Evolutionary conservation across 1,140 invertebrate genomes (phyloP), one percentile per base, ranked within the genome.

Genomic region (Drosophila paulistorum): DNA sequence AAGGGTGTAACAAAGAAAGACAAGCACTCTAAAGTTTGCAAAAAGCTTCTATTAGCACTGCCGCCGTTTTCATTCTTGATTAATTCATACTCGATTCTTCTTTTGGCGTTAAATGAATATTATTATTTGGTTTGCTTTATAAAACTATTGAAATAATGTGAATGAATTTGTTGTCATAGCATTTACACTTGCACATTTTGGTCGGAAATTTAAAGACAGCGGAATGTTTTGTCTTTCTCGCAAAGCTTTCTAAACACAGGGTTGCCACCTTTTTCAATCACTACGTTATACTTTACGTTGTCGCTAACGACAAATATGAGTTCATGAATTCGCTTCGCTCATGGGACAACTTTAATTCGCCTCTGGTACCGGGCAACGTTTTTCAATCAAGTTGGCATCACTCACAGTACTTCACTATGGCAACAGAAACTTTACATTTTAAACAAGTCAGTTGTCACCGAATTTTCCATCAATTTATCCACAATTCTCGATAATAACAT

Each of bases 401-500:
- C 39, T 30, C 0, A 1, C n/a, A 33, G 42, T 58, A 26, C 4
- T 17, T 10, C 57, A 61, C 74, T 55, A 87, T 83, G 77, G 76
- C 59, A 77, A 84, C 68, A 9, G 45, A 10, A 9, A 20, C 17
- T n/a, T 23, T 11, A 59, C n/a, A 59, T 64, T 72, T 45, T 30
- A 76, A 86, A 77, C 64, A 76, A 77, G 9, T 35, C 17, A 58
- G 30, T 77, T 79, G 59, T 59, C 77, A 77, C 37, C 63, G 65
- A 79, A 64, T 61, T 70, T 63, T 42, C 41, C 45, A 63, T 73
- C 37, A 64, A 37, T 66, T 68, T 55, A 30, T 48, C 71, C 64
- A 57, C 41, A 54, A 57, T 42, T 63, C 60, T 64, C 58, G 23
- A 57, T 17, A 48, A 51, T 20, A 61, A 45, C 48, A 45, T 62